Percentiles rank a stretch among this genome's conserved stretches.
These are phyloP conservation scores for Monopterus albus DNA, from an alignment of 2,113 vertebrate genomes.

Conservation along the genomic window DNA sequence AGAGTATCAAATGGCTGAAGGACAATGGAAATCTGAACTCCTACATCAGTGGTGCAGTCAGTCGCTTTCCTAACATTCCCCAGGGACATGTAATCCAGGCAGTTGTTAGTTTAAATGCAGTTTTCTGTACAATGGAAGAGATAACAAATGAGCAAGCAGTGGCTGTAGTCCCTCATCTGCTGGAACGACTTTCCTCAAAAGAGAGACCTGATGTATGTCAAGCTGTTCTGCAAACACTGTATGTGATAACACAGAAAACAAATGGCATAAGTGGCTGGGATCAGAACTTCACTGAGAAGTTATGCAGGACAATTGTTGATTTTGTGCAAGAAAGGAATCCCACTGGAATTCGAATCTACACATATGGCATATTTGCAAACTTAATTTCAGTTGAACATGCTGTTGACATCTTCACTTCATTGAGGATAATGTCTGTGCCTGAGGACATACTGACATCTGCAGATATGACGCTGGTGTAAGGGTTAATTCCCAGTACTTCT, in stretches of 20 bases:
- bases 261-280: constrained; percentile 35
- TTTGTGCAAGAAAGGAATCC: background rate
- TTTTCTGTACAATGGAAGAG: constrained; percentile 47
- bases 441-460: constrained; percentile 50
- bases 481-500: no score
- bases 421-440: constrained; percentile 58
- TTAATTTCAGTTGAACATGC: constrained; percentile 30
- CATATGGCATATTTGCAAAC: constrained; percentile 54
- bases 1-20: constrained; percentile 57
- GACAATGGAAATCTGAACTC: constrained; percentile 27
- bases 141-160: constrained; percentile 36
- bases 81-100: fast-evolving
- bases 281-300: constrained; percentile 1
- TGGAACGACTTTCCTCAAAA: constrained; percentile 3
- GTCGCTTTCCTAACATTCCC: constrained; percentile 46
- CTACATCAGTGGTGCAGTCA: constrained; percentile 31
- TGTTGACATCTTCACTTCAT: constrained; percentile 7
- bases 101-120: background rate
- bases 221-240: constrained; percentile 8
- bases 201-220: fast-evolving
- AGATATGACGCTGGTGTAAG: constrained; percentile 33
- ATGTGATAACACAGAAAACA: constrained; percentile 66
- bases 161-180: constrained; percentile 19
- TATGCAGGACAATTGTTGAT: constrained; percentile 48
- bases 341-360: background rate